Evolutionary conservation across 2,113 vertebrate genomes (phyloP), one percentile per base, ranked within the genome.

Genomic region (Otocyon megalotis): DNA sequence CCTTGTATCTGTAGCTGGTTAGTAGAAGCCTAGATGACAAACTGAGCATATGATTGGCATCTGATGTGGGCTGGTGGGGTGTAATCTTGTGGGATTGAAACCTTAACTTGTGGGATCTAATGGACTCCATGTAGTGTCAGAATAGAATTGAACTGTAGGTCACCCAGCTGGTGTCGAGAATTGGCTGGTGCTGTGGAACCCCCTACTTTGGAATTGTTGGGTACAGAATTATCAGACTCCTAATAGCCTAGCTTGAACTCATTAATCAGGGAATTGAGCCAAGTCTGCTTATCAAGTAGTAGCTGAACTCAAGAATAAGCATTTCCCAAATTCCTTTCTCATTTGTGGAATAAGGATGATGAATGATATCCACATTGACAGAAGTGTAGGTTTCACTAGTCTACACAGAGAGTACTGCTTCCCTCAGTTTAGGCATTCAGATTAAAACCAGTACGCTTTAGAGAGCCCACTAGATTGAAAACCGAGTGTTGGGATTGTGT

Each of bases 401-500:
- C 30, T 77, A 0, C 8, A 1, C 3, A 10, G 22, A 48, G 60
- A 65, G 35, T 53, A 13, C 50, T 8, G 13, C 35, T 19, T 43
- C 11, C 17, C 1, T 50, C 19, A 5, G 19, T 28, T 3, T 28
- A 65, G 17, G 30, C 22, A 5, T 60, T 26, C 19, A 10, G 5
- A 10, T 37, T 12, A 53, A 62, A 80, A 35, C 71, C 37, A 1
- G 4, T 1, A 7, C 19, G 53, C 72, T 32, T 1, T 5, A 13
- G 35, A 43, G n/a, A 5, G 10, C 13, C 22, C 1, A 0, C 9
- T 30, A 20, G 32, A 79, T 11, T 9, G 2, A 63, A 35, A n/a
- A 28, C 54, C 1, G 3, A 32, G 56, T 19, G 48, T 2, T 7
- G 1, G 17, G 24, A n/a, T 9, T n/a, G 14, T 4, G 1, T 35